Evolutionary conservation across 2,888 invertebrate genomes (phyloP).

Genomic region (Leptogaster cylindrica): DNA sequence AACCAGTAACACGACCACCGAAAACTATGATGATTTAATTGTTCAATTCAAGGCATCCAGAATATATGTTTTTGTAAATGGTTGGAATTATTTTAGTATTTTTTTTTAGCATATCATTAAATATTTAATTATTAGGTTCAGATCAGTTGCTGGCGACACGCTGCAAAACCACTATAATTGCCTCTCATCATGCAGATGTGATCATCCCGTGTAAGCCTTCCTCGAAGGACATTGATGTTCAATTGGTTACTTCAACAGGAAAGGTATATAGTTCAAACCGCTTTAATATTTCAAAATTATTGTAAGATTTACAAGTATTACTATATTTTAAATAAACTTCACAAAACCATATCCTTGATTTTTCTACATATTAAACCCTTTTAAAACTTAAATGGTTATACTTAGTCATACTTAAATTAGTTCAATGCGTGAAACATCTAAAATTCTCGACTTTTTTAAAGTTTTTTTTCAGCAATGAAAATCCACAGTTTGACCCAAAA

Average conservation of each 20-base stretch:
- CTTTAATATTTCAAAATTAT: too few species aligned
- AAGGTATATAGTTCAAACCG: too few species aligned
- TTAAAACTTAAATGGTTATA: too few species aligned
- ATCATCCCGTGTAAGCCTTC: conserved; percentile 71
- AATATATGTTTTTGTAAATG: conserved; percentile 66
- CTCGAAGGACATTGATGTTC: conserved; percentile 65
- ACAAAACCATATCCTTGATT: too few species aligned
- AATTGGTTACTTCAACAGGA: conserved; percentile 57
- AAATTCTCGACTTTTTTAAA: too few species aligned
- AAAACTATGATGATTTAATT: conserved; percentile 56
- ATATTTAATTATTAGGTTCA: conserved; percentile 58
- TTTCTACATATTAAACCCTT: too few species aligned
- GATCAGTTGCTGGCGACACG: conserved; percentile 61
- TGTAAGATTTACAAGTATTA: too few species aligned
- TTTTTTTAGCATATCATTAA: neutral
- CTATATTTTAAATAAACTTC: too few species aligned
- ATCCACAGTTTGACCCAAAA: too few species aligned
- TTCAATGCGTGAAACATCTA: too few species aligned
- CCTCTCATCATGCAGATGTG: conserved; percentile 59
- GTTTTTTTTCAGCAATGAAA: too few species aligned
- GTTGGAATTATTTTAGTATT: conserved; percentile 58
- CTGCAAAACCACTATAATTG: conserved; percentile 55
- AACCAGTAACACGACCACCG: conserved; percentile 48
- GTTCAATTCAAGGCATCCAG: conserved; percentile 58
- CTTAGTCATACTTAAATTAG: too few species aligned